phyloP scores from a whole-genome alignment of 2,888 invertebrate genomes.

The Pachymerium ferrugineum region DNA sequence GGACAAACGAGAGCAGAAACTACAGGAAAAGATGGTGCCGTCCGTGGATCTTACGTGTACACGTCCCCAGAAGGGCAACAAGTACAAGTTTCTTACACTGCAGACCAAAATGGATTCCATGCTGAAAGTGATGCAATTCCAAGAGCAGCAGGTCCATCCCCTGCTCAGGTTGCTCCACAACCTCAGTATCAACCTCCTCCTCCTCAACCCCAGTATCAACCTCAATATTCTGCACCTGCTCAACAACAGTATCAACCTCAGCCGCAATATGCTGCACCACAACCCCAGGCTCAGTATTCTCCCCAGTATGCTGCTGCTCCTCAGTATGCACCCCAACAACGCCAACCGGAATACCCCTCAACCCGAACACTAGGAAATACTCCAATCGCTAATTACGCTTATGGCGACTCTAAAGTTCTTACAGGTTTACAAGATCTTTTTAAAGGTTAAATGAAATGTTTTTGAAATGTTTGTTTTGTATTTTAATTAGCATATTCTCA shows the following conservation, averaged over 20 bases:
- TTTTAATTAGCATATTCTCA: too few relatives aligned
- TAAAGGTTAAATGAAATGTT: too few relatives aligned
- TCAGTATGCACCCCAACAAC: background rate
- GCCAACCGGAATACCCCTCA: background rate
- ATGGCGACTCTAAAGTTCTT: slow-evolving; percentile 23
- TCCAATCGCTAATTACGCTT: slow-evolving; percentile 27
- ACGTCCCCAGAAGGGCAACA: slow-evolving; percentile 32
- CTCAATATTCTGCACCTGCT: background rate
- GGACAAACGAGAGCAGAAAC: slow-evolving; percentile 30
- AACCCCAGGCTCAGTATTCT: background rate
- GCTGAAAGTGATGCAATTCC: slow-evolving; percentile 34
- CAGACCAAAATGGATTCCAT: slow-evolving; percentile 35
- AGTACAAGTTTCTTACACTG: slow-evolving; percentile 29
- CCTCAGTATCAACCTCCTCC: background rate
- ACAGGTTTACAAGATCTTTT: slow-evolving; percentile 23
- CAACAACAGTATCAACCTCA: background rate
- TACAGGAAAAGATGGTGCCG: slow-evolving; percentile 29
- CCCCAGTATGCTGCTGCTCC: background rate
- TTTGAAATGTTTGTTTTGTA: too few relatives aligned
- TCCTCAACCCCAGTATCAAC: background rate
- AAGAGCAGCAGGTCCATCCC: background rate
- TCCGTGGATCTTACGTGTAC: slow-evolving; percentile 30
- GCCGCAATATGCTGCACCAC: background rate
- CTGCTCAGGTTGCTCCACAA: background rate
- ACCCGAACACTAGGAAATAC: background rate